Evolutionary conservation across 2,113 vertebrate species (phyloP).

Genomic region (Notechis scutatus): DNA sequence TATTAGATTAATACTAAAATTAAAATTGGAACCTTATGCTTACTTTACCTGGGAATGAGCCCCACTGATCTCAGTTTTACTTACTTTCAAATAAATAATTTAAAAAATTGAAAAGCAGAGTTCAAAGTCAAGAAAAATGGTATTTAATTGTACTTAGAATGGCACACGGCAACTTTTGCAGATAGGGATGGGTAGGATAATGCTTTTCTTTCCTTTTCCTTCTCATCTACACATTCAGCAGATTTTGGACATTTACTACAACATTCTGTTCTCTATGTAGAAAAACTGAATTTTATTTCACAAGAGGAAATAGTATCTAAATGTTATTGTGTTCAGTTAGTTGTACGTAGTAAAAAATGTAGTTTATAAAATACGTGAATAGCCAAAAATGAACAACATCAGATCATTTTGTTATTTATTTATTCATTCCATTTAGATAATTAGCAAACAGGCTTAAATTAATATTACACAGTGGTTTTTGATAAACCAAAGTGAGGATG

Average conservation of each 20-base stretch:
- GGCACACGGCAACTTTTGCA: neutral
- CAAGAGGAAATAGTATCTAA: neutral
- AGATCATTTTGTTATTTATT: neutral
- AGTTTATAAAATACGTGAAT: neutral
- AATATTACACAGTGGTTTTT: neutral
- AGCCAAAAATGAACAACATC: neutral
- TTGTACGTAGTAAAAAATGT: neutral
- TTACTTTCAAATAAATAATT: neutral
- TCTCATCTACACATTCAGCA: neutral
- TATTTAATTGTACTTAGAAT: neutral
- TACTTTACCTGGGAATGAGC: neutral
- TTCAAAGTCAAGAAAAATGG: neutral
- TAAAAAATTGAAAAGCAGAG: neutral
- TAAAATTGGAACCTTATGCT: neutral
- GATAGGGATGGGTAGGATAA: neutral
- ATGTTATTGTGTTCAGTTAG: neutral
- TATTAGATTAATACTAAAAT: slow-evolving; percentile 50
- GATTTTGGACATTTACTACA: neutral
- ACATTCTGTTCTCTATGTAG: neutral
- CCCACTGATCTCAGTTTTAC: neutral
- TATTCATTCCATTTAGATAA: accelerated
- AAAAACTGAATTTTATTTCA: neutral
- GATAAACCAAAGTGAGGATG: neutral
- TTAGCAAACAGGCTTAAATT: slow-evolving; percentile 5
- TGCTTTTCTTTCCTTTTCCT: neutral